A percentile compares a stretch with the other conserved stretches of the same genome.
These are phyloP conservation scores for Aricia agestis DNA, from an alignment of 1,140 invertebrate species.

Conservation along the genomic window DNA sequence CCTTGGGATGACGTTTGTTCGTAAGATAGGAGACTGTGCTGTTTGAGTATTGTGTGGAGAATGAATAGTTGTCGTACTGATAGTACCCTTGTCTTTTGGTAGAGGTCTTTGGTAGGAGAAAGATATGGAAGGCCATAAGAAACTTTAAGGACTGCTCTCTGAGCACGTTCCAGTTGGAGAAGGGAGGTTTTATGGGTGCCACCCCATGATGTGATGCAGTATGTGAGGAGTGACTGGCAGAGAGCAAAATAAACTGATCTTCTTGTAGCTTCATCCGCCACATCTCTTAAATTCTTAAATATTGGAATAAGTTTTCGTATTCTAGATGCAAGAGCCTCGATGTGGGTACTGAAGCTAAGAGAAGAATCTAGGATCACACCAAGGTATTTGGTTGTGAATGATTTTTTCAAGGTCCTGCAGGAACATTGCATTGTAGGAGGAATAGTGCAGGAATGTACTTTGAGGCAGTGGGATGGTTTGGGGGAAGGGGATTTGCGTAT, in stretches of 20 bases:
- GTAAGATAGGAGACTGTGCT: too few species aligned
- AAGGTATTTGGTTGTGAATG: constrained; percentile 14
- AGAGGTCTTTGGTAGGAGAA: too few species aligned
- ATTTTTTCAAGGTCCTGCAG: background rate
- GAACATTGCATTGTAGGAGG: background rate
- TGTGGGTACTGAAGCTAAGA: constrained; percentile 22
- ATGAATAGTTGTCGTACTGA: too few species aligned
- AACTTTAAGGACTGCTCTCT: background rate
- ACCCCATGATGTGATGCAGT: constrained; percentile 19
- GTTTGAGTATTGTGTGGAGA: too few species aligned
- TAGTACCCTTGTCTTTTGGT: too few species aligned
- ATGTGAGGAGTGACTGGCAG: constrained; percentile 18
- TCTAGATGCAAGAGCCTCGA: constrained; percentile 5
- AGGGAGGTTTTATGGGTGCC: constrained; percentile 14
- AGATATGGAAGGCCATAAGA: too few species aligned
- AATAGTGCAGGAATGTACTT: constrained; percentile 12
- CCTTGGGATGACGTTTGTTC: too few species aligned
- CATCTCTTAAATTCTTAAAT: constrained; percentile 24
- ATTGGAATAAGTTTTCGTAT: constrained; percentile 26
- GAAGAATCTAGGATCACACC: constrained; percentile 23
- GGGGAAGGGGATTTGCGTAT: constrained; percentile 12
- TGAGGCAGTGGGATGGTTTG: constrained; percentile 1
- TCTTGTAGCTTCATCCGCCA: constrained; percentile 12
- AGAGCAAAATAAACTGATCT: constrained; percentile 19
- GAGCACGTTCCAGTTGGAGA: constrained; percentile 16